A percentile compares a stretch with the other conserved stretches of the same genome.
These are phyloP conservation scores for Gastracanthus pulcherrimus DNA, from an alignment of 2,888 invertebrate species.

Conservation along the genomic window DNA sequence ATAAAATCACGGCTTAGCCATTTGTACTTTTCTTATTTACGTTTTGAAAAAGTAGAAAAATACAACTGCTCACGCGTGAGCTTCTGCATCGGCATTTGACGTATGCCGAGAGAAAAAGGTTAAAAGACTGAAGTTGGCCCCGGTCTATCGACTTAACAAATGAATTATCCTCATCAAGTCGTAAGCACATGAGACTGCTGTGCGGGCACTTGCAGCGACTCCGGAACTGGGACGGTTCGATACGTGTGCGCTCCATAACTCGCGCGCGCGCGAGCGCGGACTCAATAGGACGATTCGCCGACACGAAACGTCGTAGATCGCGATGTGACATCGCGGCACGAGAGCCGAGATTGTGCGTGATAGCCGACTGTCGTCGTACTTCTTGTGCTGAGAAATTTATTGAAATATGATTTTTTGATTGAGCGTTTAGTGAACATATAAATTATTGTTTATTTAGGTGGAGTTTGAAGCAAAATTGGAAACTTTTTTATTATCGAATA, in stretches of 20 bases:
- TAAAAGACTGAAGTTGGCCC: conserved; percentile 47
- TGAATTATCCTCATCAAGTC: conserved; percentile 55
- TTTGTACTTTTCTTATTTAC: no score
- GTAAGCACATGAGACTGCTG: background rate
- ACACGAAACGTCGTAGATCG: conserved; percentile 14
- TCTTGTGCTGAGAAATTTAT: no score
- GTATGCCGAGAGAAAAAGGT: background rate
- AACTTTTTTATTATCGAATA: no score
- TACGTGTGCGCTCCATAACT: background rate
- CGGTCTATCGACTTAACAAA: conserved; percentile 55
- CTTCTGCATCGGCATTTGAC: conserved; percentile 11
- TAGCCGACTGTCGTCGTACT: no score
- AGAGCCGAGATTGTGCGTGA: no score
- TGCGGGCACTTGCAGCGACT: background rate
- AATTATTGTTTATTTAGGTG: no score
- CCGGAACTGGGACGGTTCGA: conserved; percentile 39
- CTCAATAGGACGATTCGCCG: conserved; percentile 20
- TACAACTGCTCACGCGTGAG: background rate
- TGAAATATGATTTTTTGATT: no score
- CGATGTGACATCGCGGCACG: background rate
- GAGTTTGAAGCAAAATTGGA: no score
- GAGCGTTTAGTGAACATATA: no score
- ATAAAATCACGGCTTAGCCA: no score
- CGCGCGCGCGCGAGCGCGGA: background rate
- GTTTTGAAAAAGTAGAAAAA: background rate